A percentile compares a stretch with the other conserved stretches of the same genome.
Evolutionary conservation across 2,888 invertebrate genomes (phyloP).

Genomic region (Carcina quercana): DNA sequence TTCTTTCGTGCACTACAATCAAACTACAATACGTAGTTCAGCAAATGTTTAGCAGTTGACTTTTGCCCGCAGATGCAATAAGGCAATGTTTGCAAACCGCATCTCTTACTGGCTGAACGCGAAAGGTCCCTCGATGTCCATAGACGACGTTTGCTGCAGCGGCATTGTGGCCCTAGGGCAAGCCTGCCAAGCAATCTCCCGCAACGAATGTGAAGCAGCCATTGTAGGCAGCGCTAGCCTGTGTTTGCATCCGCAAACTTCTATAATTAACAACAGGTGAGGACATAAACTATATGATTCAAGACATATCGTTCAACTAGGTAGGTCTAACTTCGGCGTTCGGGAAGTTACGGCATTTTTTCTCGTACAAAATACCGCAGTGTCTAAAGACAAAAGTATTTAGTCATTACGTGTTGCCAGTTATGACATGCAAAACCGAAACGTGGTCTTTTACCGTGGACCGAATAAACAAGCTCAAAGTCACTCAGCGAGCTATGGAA

Average conservation of each 20-base stretch:
- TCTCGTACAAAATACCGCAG: background rate
- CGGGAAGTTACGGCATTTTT: too few species aligned
- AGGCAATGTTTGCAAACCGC: slow-evolving; percentile 53
- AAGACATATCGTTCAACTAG: background rate
- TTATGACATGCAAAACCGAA: background rate
- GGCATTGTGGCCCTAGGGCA: slow-evolving; percentile 38
- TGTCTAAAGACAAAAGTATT: background rate
- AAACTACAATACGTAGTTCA: background rate
- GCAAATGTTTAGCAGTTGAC: background rate
- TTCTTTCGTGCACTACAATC: too few species aligned
- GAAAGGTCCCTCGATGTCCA: slow-evolving; percentile 46
- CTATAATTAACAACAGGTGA: background rate
- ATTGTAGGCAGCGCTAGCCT: slow-evolving; percentile 74
- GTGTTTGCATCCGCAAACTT: background rate
- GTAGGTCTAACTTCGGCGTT: background rate
- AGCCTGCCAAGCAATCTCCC: slow-evolving; percentile 36
- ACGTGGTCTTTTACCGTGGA: too few species aligned
- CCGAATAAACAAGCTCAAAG: too few species aligned
- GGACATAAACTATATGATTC: background rate
- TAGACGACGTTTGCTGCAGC: slow-evolving; percentile 46
- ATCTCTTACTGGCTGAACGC: slow-evolving; percentile 56
- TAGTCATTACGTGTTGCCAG: background rate
- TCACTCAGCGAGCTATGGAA: too few species aligned
- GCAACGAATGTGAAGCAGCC: slow-evolving; percentile 61
- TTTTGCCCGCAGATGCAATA: slow-evolving; percentile 45